These are phyloP conservation scores for Tanypteryx hageni DNA, from an alignment of 2,888 invertebrate genomes.

Conservation along the genomic window DNA sequence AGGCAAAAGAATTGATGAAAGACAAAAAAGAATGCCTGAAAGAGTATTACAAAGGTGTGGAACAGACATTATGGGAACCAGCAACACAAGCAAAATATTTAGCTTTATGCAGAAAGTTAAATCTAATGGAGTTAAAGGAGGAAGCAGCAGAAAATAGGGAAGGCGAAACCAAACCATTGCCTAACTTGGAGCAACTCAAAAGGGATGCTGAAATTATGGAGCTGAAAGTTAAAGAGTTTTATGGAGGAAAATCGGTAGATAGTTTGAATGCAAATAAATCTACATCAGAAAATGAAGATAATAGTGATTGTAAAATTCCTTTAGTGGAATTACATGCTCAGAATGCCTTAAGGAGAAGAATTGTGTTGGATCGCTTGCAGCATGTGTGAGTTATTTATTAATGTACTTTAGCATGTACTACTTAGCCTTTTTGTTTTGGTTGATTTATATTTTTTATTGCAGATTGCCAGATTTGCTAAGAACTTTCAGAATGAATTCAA, in stretches of 20 bases:
- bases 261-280: constrained; percentile 68
- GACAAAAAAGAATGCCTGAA: constrained; percentile 78
- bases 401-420: constrained; percentile 26
- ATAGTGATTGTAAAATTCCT: constrained; percentile 76
- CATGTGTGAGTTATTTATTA: constrained; percentile 76
- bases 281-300: constrained; percentile 72
- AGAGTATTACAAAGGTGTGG: constrained; percentile 77
- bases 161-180: constrained; percentile 70
- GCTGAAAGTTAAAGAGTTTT: constrained; percentile 80
- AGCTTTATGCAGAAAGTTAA: constrained; percentile 80
- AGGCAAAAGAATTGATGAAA: constrained; percentile 78
- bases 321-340: constrained; percentile 83
- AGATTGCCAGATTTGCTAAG: constrained; percentile 79
- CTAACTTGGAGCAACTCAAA: constrained; percentile 74
- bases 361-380: constrained; percentile 83
- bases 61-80: constrained; percentile 74
- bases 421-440: constrained; percentile 29
- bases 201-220: constrained; percentile 81
- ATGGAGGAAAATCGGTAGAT: constrained; percentile 76
- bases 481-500: constrained; percentile 76
- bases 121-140: constrained; percentile 81
- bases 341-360: constrained; percentile 81
- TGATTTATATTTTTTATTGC: constrained; percentile 65
- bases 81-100: constrained; percentile 77
- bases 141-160: constrained; percentile 76